These are phyloP conservation scores for Lasioglossum villosulum DNA, from an alignment of 2,888 invertebrate genomes.

Conservation along the genomic window DNA sequence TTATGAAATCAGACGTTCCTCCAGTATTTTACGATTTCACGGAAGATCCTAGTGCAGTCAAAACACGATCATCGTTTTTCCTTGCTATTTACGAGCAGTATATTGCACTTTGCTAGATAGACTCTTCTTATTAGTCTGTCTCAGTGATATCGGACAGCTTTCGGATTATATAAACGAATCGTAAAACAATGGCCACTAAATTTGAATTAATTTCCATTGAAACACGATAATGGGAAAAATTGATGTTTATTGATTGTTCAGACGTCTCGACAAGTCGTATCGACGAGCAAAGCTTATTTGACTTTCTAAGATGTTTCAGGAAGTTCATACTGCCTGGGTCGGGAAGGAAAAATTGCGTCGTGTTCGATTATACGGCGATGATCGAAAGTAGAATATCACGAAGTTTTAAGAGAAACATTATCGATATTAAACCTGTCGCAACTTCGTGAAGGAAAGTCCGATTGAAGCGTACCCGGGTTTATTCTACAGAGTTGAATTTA, in stretches of 20 bases:
- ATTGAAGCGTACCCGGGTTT: neutral
- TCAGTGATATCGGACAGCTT: neutral
- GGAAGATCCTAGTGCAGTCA: constrained; percentile 10
- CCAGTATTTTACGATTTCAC: constrained; percentile 51
- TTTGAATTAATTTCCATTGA: constrained; percentile 24
- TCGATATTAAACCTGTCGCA: neutral
- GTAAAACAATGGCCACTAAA: neutral
- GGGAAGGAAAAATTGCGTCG: constrained; percentile 1
- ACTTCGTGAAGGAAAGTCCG: neutral
- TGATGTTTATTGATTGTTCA: constrained; percentile 39
- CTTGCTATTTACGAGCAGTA: neutral
- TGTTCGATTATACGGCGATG: constrained; percentile 36
- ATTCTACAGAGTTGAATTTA: neutral
- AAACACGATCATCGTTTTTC: neutral
- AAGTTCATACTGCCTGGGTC: neutral
- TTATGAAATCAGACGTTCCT: constrained; percentile 54
- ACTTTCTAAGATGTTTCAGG: constrained; percentile 50
- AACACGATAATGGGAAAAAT: constrained; percentile 41
- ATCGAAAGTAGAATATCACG: constrained; percentile 1
- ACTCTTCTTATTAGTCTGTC: neutral
- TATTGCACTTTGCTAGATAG: constrained; percentile 1
- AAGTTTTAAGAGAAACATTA: neutral
- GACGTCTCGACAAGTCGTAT: constrained; percentile 31
- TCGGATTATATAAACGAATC: neutral
- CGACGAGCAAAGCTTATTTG: constrained; percentile 39